Conservation (phyloP, 2,888 invertebrate species). For the Scaeva pyrastri region DNA sequence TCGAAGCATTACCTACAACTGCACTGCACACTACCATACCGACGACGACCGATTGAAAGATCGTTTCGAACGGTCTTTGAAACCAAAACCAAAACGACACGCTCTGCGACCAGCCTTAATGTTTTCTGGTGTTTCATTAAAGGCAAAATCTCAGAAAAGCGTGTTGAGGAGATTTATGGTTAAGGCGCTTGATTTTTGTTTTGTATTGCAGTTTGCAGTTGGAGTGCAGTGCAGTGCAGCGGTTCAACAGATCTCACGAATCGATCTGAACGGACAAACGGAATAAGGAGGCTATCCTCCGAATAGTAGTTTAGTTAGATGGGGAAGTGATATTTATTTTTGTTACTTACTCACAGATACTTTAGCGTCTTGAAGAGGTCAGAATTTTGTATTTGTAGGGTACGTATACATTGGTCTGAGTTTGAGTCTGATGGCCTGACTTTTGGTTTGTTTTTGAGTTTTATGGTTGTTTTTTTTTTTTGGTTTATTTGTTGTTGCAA, state of each 20-base stretch:
- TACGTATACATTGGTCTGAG: background rate
- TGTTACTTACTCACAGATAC: background rate
- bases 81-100: conserved; percentile 13
- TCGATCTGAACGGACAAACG: background rate
- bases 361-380: conserved; percentile 36
- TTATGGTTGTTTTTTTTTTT: background rate
- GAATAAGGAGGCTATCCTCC: conserved; percentile 45
- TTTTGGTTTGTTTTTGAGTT: no score
- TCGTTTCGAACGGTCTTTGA: background rate
- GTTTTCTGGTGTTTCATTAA: conserved; percentile 61
- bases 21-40: conserved; percentile 17
- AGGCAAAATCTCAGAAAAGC: conserved; percentile 18
- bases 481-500: conserved; percentile 38
- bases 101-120: conserved; percentile 26
- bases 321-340: conserved; percentile 47
- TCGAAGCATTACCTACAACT: conserved; percentile 54
- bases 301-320: conserved; percentile 6
- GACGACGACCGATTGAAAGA: no score
- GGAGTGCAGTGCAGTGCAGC: background rate
- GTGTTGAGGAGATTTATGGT: conserved; percentile 54
- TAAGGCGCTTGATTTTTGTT: conserved; percentile 28
- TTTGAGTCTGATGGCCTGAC: background rate
- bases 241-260: conserved; percentile 40
- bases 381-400: conserved; percentile 55
- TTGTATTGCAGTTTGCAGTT: background rate